These are phyloP conservation scores for Melierax canorus DNA, from an alignment of 2,113 vertebrate genomes.

Conservation along the genomic window DNA sequence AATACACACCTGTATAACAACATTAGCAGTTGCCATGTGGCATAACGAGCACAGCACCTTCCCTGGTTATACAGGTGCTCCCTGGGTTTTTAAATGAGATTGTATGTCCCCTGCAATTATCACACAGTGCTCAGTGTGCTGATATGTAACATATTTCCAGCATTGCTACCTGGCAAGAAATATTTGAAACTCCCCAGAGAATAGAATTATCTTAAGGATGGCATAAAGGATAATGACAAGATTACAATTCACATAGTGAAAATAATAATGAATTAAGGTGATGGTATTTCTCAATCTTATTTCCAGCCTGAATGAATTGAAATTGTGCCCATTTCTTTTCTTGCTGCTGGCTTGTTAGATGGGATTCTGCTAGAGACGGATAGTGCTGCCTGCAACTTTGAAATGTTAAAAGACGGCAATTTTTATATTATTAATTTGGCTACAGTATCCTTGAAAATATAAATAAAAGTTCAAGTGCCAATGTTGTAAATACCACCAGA, in stretches of 20 bases:
- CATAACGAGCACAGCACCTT: background rate
- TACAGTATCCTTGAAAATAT: background rate
- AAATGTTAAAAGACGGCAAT: background rate
- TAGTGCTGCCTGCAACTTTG: background rate
- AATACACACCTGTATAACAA: background rate
- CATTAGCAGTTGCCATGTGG: background rate
- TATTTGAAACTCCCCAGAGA: background rate
- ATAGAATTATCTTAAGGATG: background rate
- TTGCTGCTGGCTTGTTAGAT: background rate
- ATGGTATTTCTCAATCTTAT: background rate
- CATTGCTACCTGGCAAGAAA: background rate
- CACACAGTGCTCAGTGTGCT: rapidly evolving
- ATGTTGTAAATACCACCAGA: background rate
- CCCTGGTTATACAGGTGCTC: background rate
- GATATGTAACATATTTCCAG: background rate
- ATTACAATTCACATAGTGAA: background rate
- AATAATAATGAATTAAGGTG: slow-evolving; percentile 39
- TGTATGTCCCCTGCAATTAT: background rate
- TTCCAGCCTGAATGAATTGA: background rate
- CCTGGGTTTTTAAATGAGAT: background rate
- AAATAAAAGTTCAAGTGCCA: background rate
- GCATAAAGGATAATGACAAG: slow-evolving; percentile 20
- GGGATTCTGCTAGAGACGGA: background rate
- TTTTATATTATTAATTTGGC: background rate
- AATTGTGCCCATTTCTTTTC: background rate